Evolutionary conservation across 2,888 invertebrate genomes (phyloP), one percentile per base, ranked within the genome.

Genomic region (Diloba caeruleocephala): DNA sequence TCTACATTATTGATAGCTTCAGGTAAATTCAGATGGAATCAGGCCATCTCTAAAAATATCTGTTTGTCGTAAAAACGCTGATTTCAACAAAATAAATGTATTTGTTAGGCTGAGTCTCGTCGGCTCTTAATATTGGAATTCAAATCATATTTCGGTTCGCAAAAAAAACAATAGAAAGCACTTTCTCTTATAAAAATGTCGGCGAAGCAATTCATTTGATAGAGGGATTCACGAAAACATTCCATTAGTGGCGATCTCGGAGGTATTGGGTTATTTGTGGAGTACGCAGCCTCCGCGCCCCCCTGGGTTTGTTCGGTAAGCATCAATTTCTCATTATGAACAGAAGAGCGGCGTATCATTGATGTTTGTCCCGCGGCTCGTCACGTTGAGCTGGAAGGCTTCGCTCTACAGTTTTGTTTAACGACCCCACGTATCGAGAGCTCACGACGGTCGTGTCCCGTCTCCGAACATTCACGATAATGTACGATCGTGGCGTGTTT

Each of bases 191-290:
- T 17, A 38, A 19, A 44, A 39, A 46, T 19, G 58, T 34, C 8
- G 2, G n/a, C 38, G 26, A 57, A 57, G 34, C 21, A 36, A 57
- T 39, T 26, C 14, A 14, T 36, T 34, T 10, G 21, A 34, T 39
- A 15, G 33, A 29, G 32, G 19, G 21, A 26, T 21, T 23, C 26
- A 26, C 31, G 49, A 58, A 44, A 19, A 45, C 37, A 19, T 32
- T 41, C 42, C 51, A 63, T 51, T 69, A 64, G 36, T 10, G 23
- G 28, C 46, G 32, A 23, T 33, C 38, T 32, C 49, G 3, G 26
- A 34, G 23, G 48, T 14, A 33, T 25, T 28, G 37, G 8, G 28
- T 3, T 29, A n/a, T 38, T 2, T 13, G 19, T 10, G 1, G 12
- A 1, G 8, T 12, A 12, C 21, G 10, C 10, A 6, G 1, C 1